These are phyloP conservation scores for Phalacrocorax aristotelis DNA, from an alignment of 2,113 vertebrate genomes.

Conservation along the genomic window DNA sequence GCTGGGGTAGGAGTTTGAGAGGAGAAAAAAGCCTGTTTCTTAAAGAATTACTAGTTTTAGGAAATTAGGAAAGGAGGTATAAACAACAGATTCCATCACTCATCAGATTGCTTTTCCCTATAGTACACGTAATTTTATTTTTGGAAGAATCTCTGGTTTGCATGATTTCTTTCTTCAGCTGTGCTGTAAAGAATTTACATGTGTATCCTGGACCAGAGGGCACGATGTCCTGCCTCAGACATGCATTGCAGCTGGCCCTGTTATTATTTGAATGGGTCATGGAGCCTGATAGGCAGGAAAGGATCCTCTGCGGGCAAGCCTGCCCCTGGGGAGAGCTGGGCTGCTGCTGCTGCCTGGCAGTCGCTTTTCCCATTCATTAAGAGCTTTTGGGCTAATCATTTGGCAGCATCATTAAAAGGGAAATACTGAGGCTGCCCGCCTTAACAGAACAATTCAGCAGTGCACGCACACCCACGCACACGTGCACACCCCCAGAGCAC, in stretches of 20 bases:
- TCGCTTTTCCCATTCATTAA: background rate
- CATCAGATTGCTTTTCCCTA: background rate
- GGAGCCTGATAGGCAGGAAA: background rate
- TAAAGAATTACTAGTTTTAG: background rate
- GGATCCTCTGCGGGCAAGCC: background rate
- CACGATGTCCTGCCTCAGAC: background rate
- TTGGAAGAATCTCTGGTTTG: background rate
- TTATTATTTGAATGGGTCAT: background rate
- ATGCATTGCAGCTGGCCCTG: background rate
- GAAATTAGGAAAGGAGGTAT: background rate
- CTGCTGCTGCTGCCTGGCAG: background rate
- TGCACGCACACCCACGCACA: rapidly evolving
- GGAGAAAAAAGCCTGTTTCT: background rate
- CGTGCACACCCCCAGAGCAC: background rate
- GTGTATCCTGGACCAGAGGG: background rate
- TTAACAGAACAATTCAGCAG: background rate
- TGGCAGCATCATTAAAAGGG: constrained; percentile 23
- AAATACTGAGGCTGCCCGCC: background rate
- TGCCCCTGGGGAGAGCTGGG: background rate
- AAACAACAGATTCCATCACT: background rate
- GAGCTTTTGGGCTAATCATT: constrained; percentile 24
- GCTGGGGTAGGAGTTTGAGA: background rate
- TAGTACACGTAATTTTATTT: background rate
- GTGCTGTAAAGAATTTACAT: background rate
- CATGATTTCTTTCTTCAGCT: background rate